Evolutionary conservation across 1,140 invertebrate species (phyloP).

Genomic region (Linepithema humile): DNA sequence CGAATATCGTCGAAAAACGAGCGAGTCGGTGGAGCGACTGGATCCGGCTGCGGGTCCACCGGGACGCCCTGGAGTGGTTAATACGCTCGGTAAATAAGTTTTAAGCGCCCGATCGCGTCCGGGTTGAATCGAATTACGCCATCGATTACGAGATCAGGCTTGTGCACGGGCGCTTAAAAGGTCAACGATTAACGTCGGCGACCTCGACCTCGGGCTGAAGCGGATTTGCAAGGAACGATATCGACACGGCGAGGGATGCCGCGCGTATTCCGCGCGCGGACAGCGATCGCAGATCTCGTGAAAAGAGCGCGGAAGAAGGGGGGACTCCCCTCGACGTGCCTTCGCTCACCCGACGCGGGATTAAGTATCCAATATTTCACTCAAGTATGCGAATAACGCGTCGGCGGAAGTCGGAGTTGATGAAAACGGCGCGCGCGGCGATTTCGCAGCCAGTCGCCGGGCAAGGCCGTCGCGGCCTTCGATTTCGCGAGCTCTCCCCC

Average conservation of each 20-base stretch:
- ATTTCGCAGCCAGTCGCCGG: constrained; percentile 20
- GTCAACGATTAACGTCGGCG: constrained; percentile 52
- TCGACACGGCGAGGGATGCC: constrained; percentile 26
- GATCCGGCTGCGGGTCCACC: background rate
- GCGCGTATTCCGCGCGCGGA: background rate
- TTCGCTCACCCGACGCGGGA: constrained; percentile 65
- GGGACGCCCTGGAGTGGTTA: background rate
- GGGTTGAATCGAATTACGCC: constrained; percentile 57
- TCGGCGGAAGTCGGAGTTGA: background rate
- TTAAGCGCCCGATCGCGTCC: constrained; percentile 36
- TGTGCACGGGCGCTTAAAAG: constrained; percentile 55
- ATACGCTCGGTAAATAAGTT: constrained; percentile 51
- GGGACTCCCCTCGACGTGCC: constrained; percentile 39
- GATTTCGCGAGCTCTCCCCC: constrained; percentile 31
- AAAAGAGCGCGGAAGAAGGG: background rate
- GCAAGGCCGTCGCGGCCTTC: constrained; percentile 50
- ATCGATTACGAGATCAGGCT: constrained; percentile 58
- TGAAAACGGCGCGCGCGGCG: constrained; percentile 45
- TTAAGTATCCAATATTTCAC: constrained; percentile 74
- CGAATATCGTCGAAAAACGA: background rate
- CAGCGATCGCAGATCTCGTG: background rate
- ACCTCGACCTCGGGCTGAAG: background rate
- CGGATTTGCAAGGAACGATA: constrained; percentile 30
- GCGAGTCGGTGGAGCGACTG: background rate
- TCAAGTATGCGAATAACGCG: constrained; percentile 66